Conservation (phyloP, 2,797 vertebrate genomes). For the Labroides dimidiatus region DNA sequence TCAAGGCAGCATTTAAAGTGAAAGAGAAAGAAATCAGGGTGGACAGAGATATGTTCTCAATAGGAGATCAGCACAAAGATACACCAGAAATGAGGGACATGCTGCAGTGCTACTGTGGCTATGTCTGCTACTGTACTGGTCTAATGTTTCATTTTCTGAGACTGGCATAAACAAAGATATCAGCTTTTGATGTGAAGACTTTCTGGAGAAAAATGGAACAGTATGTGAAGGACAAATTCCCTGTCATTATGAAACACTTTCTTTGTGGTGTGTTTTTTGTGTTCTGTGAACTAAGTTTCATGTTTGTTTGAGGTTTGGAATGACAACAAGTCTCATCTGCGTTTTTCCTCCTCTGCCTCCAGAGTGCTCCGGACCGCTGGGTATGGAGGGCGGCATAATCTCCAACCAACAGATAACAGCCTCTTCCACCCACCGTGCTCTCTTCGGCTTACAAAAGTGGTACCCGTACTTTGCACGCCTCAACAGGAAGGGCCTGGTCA, state of each 20-base stretch:
- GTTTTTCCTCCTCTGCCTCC: slow-evolving; percentile 45
- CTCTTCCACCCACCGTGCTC: slow-evolving; percentile 96
- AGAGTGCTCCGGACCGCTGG: slow-evolving; percentile 97
- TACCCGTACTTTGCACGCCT: slow-evolving; percentile 98
- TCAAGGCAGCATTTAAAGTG: slow-evolving; percentile 26
- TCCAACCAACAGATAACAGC: slow-evolving; percentile 99
- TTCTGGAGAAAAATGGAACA: slow-evolving; percentile 6
- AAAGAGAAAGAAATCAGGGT: slow-evolving; percentile 3
- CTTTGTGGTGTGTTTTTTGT: slow-evolving; percentile 9
- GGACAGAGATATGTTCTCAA: slow-evolving; percentile 15
- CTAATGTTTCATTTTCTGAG: slow-evolving; percentile 13
- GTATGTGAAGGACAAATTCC: slow-evolving; percentile 20
- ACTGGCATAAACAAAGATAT: slow-evolving; percentile 29
- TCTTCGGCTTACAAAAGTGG: slow-evolving; percentile 99
- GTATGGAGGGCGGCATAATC: slow-evolving; percentile 98
- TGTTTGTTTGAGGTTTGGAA: slow-evolving; percentile 7
- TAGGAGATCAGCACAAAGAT: slow-evolving; percentile 22
- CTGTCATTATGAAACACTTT: slow-evolving; percentile 13
- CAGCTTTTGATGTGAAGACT: slow-evolving; percentile 6
- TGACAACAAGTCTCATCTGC: slow-evolving; percentile 17
- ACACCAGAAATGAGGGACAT: neutral
- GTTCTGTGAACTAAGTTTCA: neutral
- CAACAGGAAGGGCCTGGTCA: slow-evolving; percentile 99
- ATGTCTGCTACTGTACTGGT: slow-evolving; percentile 15
- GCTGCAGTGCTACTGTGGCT: slow-evolving; percentile 12